These are phyloP conservation scores for Ciona savignyi DNA, from an alignment of 23 tunicate genomes.

Conservation along the genomic window DNA sequence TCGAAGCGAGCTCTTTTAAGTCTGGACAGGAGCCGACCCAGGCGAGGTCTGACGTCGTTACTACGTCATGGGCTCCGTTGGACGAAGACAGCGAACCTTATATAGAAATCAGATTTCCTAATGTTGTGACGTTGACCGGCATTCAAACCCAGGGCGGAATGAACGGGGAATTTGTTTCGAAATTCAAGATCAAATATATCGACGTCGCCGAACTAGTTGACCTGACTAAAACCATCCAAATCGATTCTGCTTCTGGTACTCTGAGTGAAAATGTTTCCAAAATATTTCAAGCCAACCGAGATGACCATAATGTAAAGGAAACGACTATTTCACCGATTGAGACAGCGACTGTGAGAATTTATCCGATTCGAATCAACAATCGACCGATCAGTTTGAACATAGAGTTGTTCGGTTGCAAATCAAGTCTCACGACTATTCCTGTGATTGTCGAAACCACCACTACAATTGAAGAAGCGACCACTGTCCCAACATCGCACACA, in stretches of 20 bases:
- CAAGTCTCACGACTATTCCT: slow-evolving; percentile 24
- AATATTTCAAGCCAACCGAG: slow-evolving; percentile 37
- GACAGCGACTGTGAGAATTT: slow-evolving; percentile 11
- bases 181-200: slow-evolving; percentile 13
- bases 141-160: slow-evolving; percentile 73
- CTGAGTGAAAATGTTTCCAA: slow-evolving; percentile 5
- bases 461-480: slow-evolving; percentile 15
- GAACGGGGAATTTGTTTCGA: slow-evolving; percentile 57
- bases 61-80: slow-evolving; percentile 68
- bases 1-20: slow-evolving; percentile 62
- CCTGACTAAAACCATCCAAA: slow-evolving; percentile 1
- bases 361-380: slow-evolving; percentile 8
- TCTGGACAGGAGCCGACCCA: slow-evolving; percentile 41
- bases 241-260: slow-evolving; percentile 2
- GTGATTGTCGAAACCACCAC: slow-evolving; percentile 54
- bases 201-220: slow-evolving; percentile 1
- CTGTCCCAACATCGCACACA: slow-evolving; percentile 2
- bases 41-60: slow-evolving; percentile 8
- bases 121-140: slow-evolving; percentile 15
- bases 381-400: slow-evolving; percentile 27
- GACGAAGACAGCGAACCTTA: slow-evolving; percentile 49
- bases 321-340: slow-evolving; percentile 8
- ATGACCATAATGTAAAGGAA: slow-evolving; percentile 27
- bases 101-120: slow-evolving; percentile 33
- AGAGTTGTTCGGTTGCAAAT: slow-evolving; percentile 39